These are phyloP conservation scores for Heliothis peltigera DNA, from an alignment of 2,888 invertebrate genomes.

Conservation along the genomic window DNA sequence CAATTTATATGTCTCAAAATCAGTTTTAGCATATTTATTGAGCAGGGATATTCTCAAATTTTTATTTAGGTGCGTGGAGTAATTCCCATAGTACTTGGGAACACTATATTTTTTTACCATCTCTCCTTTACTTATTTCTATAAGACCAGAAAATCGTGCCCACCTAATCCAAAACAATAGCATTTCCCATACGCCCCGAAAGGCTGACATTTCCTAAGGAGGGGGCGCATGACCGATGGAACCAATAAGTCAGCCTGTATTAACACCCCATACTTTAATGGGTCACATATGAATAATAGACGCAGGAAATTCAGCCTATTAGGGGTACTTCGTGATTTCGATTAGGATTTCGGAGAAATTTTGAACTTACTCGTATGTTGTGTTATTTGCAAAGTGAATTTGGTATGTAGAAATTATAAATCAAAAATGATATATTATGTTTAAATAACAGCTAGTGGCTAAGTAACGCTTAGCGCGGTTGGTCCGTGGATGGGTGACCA, in stretches of 20 bases:
- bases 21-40: no score
- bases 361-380: background rate
- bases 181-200: constrained; percentile 29
- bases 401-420: background rate
- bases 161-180: constrained; percentile 35
- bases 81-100: no score
- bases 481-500: no score
- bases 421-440: background rate
- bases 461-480: no score
- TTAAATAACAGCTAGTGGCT: no score
- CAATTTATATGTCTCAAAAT: no score
- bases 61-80: no score
- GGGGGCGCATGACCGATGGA: constrained; percentile 81
- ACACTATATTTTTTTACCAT: no score
- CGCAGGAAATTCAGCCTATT: constrained; percentile 78
- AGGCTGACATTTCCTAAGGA: constrained; percentile 59
- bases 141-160: constrained; percentile 11
- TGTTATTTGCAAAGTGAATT: background rate
- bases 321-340: constrained; percentile 44
- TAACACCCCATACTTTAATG: constrained; percentile 83
- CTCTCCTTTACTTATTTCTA: no score
- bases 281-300: constrained; percentile 84
- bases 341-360: constrained; percentile 24
- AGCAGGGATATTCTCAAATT: no score
- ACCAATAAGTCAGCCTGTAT: constrained; percentile 86